Conservation (phyloP, 1,140 invertebrate genomes). For the Hycleus phaleratus region DNA sequence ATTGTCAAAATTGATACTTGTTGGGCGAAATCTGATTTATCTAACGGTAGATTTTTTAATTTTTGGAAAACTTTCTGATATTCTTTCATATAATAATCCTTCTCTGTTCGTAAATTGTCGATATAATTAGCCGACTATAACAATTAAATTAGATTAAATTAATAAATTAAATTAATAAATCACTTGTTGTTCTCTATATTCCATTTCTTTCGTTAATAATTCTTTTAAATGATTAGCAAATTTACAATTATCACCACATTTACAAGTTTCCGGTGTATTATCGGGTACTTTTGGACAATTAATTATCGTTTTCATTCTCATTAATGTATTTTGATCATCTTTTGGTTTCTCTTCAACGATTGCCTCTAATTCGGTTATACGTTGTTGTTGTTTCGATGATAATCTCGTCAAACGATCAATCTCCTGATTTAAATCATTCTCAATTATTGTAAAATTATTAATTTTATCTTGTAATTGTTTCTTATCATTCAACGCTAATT, state of each 20-base stretch:
- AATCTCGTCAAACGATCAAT: conserved; percentile 42
- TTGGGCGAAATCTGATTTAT: conserved; percentile 9
- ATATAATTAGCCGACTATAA: conserved; percentile 21
- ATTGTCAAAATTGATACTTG: too few relatives aligned
- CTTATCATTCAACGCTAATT: conserved; percentile 52
- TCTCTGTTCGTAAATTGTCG: conserved; percentile 38
- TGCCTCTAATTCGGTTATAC: conserved; percentile 42
- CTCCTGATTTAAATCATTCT: conserved; percentile 45
- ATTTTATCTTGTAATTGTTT: conserved; percentile 45
- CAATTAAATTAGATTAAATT: not conserved
- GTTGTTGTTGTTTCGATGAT: conserved; percentile 39
- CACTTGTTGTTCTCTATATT: conserved; percentile 26
- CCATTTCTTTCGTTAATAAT: conserved; percentile 30
- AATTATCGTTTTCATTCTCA: too few relatives aligned
- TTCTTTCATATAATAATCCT: conserved; percentile 47
- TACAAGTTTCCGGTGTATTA: conserved; percentile 4
- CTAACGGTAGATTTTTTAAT: conserved; percentile 29
- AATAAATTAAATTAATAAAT: conserved; percentile 5
- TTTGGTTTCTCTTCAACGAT: too few relatives aligned
- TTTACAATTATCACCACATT: conserved; percentile 16
- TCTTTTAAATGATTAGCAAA: conserved; percentile 26
- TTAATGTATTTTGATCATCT: too few relatives aligned
- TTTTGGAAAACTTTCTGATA: conserved; percentile 42
- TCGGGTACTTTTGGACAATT: not conserved
- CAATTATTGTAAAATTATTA: conserved; percentile 45